Percentiles rank a stretch among this genome's conserved stretches.
Conservation (phyloP, 2,888 invertebrate genomes). For the Cephus pulcher region DNA sequence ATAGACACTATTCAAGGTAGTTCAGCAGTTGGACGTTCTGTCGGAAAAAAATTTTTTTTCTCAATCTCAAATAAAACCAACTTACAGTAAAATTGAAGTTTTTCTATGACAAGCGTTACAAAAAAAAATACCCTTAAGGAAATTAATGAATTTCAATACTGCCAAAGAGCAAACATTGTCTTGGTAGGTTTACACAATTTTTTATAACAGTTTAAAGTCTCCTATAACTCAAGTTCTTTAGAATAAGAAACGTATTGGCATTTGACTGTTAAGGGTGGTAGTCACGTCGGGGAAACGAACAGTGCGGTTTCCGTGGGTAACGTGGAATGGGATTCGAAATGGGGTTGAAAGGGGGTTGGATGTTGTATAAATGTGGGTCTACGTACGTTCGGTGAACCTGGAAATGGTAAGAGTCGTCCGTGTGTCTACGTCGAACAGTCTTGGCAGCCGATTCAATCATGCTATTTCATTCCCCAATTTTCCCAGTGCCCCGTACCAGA, state of each 20-base stretch:
- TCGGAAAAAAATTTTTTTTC: neutral
- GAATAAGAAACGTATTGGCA: neutral
- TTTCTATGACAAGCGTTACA: neutral
- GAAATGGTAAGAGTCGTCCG: neutral
- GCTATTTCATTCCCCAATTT: neutral
- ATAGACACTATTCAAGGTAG: neutral
- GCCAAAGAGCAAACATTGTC: neutral
- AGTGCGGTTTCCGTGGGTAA: neutral
- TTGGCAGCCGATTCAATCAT: neutral
- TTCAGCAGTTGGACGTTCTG: neutral
- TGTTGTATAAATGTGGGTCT: neutral
- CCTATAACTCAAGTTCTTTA: neutral
- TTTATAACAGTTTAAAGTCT: neutral
- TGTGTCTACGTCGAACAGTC: conserved; percentile 3
- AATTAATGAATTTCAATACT: neutral
- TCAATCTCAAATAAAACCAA: neutral
- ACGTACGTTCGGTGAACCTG: neutral
- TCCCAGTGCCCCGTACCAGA: neutral
- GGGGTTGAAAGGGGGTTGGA: neutral
- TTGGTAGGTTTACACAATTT: neutral
- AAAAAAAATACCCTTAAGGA: neutral
- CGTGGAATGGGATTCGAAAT: too few species aligned
- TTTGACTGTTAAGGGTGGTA: neutral
- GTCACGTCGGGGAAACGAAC: neutral
- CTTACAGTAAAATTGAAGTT: neutral